A percentile compares a stretch with the other conserved stretches of the same genome.
These are phyloP conservation scores for Heteromurus nitidus DNA, from an alignment of 2,888 invertebrate species.

Conservation along the genomic window DNA sequence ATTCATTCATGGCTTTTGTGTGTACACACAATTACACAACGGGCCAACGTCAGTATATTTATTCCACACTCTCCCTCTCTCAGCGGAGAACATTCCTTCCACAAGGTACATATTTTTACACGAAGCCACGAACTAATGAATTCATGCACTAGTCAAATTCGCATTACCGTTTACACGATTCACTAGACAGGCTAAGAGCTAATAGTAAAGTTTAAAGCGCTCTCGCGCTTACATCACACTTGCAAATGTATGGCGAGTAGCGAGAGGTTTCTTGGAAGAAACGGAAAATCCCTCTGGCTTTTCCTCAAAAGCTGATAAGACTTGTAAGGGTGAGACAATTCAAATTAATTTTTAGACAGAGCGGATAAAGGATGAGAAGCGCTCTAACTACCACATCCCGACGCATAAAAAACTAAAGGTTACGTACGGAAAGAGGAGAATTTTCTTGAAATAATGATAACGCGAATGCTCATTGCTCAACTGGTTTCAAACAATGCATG, in stretches of 20 bases:
- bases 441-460: too few species aligned
- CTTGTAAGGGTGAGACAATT: slow-evolving; percentile 14
- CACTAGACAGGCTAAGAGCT: neutral
- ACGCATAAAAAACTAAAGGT: too few species aligned
- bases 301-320: slow-evolving; percentile 35
- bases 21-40: too few species aligned
- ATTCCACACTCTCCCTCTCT: neutral
- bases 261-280: too few species aligned
- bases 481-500: too few species aligned
- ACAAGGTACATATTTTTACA: neutral
- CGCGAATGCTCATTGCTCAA: too few species aligned
- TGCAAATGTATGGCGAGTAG: too few species aligned
- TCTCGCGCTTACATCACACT: neutral
- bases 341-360: slow-evolving; percentile 15
- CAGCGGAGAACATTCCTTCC: neutral
- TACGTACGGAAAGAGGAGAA: too few species aligned
- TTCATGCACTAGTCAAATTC: neutral
- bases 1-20: too few species aligned
- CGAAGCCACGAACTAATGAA: neutral
- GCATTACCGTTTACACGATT: neutral
- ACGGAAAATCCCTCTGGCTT: slow-evolving; percentile 13
- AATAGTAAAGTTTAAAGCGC: neutral
- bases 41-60: too few species aligned
- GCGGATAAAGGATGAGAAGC: too few species aligned
- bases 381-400: too few species aligned